These are phyloP conservation scores for Phataginus tetradactyla DNA, from an alignment of 2,797 vertebrate species.

Conservation along the genomic window DNA sequence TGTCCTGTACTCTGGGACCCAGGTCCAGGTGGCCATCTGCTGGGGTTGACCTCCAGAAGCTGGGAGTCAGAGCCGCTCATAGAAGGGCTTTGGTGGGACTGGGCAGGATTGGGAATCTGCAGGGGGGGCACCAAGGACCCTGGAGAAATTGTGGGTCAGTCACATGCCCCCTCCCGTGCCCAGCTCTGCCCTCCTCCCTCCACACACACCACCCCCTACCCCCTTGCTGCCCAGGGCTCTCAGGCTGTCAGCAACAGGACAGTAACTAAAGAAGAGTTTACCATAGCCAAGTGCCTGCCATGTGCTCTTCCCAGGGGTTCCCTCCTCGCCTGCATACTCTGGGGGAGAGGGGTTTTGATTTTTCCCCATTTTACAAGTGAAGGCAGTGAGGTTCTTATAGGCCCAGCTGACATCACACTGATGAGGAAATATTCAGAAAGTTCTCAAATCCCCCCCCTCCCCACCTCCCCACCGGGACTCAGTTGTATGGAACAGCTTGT, in stretches of 20 bases:
- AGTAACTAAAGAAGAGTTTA: not conserved
- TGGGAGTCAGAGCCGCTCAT: too few species aligned
- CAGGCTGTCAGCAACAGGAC: too few species aligned
- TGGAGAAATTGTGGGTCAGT: not conserved
- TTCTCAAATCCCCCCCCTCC: too few species aligned
- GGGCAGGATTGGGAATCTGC: not conserved
- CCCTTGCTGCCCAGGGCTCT: not conserved
- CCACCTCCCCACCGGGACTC: too few species aligned
- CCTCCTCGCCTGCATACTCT: not conserved
- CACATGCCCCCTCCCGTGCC: not conserved
- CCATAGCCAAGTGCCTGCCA: fast-evolving
- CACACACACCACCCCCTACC: fast-evolving
- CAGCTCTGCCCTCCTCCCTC: not conserved
- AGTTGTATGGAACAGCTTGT: too few species aligned
- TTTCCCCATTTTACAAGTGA: not conserved
- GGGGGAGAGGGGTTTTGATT: not conserved
- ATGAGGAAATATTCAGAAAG: too few species aligned
- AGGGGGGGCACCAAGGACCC: not conserved
- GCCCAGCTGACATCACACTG: fast-evolving
- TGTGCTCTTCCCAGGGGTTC: not conserved
- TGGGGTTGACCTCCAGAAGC: not conserved
- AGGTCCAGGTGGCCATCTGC: not conserved
- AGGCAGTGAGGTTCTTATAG: not conserved
- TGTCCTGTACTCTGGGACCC: not conserved
- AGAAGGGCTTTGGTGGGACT: not conserved